Percentiles rank a stretch among this genome's conserved stretches.
Conservation (phyloP, 2,797 vertebrate species). For the Oophaga sylvatica region DNA sequence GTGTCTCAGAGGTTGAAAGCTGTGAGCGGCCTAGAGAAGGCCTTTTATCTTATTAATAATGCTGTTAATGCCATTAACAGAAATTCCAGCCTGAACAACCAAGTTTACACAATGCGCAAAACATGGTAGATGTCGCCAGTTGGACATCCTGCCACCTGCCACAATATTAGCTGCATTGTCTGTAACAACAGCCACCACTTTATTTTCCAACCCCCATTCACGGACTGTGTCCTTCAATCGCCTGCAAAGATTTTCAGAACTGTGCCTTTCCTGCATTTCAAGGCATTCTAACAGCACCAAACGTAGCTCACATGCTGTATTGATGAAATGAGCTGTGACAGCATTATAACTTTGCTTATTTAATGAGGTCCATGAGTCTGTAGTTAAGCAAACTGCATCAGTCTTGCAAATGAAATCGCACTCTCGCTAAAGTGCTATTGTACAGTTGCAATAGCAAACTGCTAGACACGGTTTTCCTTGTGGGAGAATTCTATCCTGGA, state of each 20-base stretch:
- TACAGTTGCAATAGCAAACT: too few relatives aligned
- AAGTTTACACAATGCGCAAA: not conserved
- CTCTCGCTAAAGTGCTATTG: too few relatives aligned
- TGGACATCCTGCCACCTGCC: not conserved
- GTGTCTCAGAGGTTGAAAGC: too few relatives aligned
- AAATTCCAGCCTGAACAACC: not conserved
- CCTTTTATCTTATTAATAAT: not conserved
- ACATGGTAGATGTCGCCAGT: not conserved
- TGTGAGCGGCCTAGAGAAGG: too few relatives aligned
- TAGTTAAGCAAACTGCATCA: not conserved
- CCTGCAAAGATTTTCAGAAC: too few relatives aligned
- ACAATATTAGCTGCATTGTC: too few relatives aligned
- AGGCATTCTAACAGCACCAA: constrained; percentile 2
- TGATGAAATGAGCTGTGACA: not conserved
- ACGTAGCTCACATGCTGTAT: not conserved
- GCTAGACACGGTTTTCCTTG: too few relatives aligned
- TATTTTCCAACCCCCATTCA: too few relatives aligned
- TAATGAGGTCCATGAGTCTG: not conserved
- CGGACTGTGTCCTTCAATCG: too few relatives aligned
- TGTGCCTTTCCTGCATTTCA: constrained; percentile 9
- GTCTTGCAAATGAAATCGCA: too few relatives aligned
- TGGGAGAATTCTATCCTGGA: too few relatives aligned
- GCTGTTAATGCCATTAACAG: not conserved
- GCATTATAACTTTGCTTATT: not conserved
- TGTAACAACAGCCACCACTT: too few relatives aligned